phyloP scores from a whole-genome alignment of 2,888 invertebrate genomes.

The Drosophila glabriapex region DNA sequence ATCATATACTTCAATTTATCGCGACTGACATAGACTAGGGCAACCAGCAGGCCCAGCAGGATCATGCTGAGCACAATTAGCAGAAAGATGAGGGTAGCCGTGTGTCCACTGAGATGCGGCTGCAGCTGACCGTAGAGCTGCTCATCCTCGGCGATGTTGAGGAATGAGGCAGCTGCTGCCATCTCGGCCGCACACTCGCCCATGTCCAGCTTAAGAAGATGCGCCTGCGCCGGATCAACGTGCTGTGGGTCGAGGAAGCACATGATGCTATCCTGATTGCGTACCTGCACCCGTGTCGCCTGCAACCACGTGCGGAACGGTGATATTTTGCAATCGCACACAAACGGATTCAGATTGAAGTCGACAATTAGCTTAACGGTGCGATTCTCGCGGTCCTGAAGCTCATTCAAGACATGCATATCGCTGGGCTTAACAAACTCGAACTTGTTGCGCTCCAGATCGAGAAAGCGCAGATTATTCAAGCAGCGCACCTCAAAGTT shows the following conservation, averaged over 20 bases:
- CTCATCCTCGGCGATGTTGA: constrained; percentile 73
- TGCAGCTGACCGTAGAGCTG: constrained; percentile 69
- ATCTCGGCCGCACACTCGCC: constrained; percentile 80
- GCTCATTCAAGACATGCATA: constrained; percentile 87
- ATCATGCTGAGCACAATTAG: constrained; percentile 87
- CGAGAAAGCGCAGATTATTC: constrained; percentile 88
- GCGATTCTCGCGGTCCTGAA: constrained; percentile 85
- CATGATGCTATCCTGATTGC: constrained; percentile 87
- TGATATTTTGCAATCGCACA: constrained; percentile 89
- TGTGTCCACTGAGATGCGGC: constrained; percentile 81
- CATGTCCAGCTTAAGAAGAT: constrained; percentile 80
- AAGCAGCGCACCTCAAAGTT: constrained; percentile 90
- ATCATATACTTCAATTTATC: constrained; percentile 87
- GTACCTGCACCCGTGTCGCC: constrained; percentile 87
- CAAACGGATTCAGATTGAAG: constrained; percentile 89
- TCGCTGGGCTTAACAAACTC: constrained; percentile 87
- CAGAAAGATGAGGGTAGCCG: constrained; percentile 85
- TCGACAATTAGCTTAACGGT: constrained; percentile 87
- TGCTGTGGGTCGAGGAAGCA: constrained; percentile 85
- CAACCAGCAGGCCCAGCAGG: constrained; percentile 87
- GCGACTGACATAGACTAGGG: constrained; percentile 88
- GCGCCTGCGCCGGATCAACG: constrained; percentile 76
- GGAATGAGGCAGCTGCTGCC: constrained; percentile 79
- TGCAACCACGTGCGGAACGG: constrained; percentile 89
- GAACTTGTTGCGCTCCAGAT: constrained; percentile 89